Evolutionary conservation across 2,113 vertebrate species (phyloP), one percentile per base, ranked within the genome.

Genomic region (Zosterops borbonicus): DNA sequence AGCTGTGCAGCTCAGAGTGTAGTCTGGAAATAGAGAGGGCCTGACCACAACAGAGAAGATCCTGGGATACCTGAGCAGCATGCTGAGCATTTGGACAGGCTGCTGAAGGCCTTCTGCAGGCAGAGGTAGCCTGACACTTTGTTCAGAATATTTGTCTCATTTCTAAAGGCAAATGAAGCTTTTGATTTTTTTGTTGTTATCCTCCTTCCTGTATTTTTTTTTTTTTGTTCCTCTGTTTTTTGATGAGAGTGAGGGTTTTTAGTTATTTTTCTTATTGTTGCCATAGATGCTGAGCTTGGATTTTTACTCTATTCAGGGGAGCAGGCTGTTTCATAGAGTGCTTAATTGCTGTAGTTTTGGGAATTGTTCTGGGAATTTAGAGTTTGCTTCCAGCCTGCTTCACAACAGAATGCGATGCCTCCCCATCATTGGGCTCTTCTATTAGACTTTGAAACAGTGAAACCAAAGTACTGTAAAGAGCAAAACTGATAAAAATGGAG

Each of bases 261-360:
- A 86, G 63, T 90, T 80, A 28, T 76, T 91, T 89, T 93, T 75
- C 63, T 93, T 87, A 62, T 23, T 3, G 4, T 42, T 96, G 63
- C 49, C 59, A 39, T 93, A 79, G 75, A 76, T 87, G 81, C 87
- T 95, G 88, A 90, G 58, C 55, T 83, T 95, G 58, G n/a, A 41
- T n/a, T 90, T 96, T 85, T 53, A 37, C 21, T 75, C 67, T 91
- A 15, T 94, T 94, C 62, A 69, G 85, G 83, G 25, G n/a, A 90
- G 53, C 70, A 90, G 70, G 37, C 67, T 3, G 76, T 69, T 94
- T 92, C 81, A 52, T 41, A 69, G 68, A 90, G 33, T 58, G 55
- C 64, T 77, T 95, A 92, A 91, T 89, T 92, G 80, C 67, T 65
- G 47, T 77, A 89, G 89, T 90, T 94, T 78, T 92, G 89, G 83